Percentiles rank a stretch among this genome's conserved stretches.
These are phyloP conservation scores for Cosmia trapezina DNA, from an alignment of 2,888 invertebrate genomes.

Conservation along the genomic window DNA sequence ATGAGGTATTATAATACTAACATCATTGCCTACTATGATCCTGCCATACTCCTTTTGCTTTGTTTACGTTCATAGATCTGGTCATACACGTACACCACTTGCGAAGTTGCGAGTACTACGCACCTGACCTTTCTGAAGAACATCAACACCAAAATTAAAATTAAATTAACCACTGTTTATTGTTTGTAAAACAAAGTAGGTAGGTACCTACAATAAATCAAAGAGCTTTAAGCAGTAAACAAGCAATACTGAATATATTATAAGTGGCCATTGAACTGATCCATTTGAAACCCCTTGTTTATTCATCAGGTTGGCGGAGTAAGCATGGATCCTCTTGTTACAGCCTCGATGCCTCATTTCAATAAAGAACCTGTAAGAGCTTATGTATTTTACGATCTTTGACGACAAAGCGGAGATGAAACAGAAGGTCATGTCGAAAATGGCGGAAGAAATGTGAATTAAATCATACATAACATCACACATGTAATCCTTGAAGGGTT, in stretches of 20 bases:
- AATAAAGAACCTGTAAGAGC: slow-evolving; percentile 62
- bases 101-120: no score
- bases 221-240: slow-evolving; percentile 32
- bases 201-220: slow-evolving; percentile 27
- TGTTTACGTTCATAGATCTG: not conserved
- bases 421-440: slow-evolving; percentile 33
- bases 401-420: not conserved
- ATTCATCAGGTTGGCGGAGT: slow-evolving; percentile 57
- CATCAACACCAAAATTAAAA: not conserved
- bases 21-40: no score
- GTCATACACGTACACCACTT: not conserved
- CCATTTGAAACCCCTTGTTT: slow-evolving; percentile 57
- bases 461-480: no score
- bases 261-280: slow-evolving; percentile 41
- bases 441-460: no score
- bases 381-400: slow-evolving; percentile 57
- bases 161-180: slow-evolving; percentile 9
- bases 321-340: slow-evolving; percentile 45
- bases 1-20: no score
- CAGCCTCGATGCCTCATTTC: slow-evolving; percentile 55
- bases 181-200: slow-evolving; percentile 33
- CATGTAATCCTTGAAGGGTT: no score
- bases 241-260: slow-evolving; percentile 59
- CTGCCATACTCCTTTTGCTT: not conserved
- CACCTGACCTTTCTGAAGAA: not conserved